A percentile compares a stretch with the other conserved stretches of the same genome.
Conservation (phyloP, 2,888 invertebrate species). For the Xiphydria camelus region DNA sequence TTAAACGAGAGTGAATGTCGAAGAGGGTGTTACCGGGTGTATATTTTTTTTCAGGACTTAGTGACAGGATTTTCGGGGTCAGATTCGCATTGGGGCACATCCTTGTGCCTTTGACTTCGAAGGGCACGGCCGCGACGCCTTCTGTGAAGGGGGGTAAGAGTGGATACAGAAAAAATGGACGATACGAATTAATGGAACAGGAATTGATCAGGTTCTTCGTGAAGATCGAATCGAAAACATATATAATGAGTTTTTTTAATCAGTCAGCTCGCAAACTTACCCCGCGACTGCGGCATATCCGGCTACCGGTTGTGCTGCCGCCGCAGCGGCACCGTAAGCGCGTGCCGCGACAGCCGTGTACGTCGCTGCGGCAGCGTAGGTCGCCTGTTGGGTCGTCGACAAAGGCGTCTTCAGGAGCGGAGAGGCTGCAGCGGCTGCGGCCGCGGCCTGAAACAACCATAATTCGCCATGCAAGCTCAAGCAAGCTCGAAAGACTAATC, state of each 20-base stretch:
- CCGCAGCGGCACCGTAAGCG: conserved; percentile 78
- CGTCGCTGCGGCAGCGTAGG: conserved; percentile 84
- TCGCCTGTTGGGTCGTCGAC: conserved; percentile 83
- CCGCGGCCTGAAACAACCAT: conserved; percentile 61
- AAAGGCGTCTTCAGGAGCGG: conserved; percentile 83
- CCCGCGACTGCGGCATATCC: conserved; percentile 75
- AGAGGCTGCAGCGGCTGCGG: conserved; percentile 71
- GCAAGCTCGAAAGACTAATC: conserved; percentile 50
- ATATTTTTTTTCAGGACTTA: conserved; percentile 30
- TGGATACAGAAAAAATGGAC: background rate
- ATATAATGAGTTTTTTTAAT: background rate
- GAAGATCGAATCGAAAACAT: background rate
- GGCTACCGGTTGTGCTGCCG: conserved; percentile 71
- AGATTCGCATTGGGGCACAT: conserved; percentile 27
- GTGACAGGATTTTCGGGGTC: conserved; percentile 28
- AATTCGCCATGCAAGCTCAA: conserved; percentile 55
- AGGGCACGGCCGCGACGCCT: conserved; percentile 46
- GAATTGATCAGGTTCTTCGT: background rate
- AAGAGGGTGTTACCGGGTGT: conserved; percentile 16
- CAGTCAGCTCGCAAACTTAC: conserved; percentile 56
- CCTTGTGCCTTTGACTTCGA: conserved; percentile 45
- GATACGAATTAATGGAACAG: background rate
- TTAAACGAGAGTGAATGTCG: conserved; percentile 6
- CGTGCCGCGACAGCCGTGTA: conserved; percentile 85
- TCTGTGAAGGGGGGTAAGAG: conserved; percentile 34